Base-by-base conservation (phyloP, 2,113 vertebrate genomes). In the Actenoides lindsayi region DNA sequence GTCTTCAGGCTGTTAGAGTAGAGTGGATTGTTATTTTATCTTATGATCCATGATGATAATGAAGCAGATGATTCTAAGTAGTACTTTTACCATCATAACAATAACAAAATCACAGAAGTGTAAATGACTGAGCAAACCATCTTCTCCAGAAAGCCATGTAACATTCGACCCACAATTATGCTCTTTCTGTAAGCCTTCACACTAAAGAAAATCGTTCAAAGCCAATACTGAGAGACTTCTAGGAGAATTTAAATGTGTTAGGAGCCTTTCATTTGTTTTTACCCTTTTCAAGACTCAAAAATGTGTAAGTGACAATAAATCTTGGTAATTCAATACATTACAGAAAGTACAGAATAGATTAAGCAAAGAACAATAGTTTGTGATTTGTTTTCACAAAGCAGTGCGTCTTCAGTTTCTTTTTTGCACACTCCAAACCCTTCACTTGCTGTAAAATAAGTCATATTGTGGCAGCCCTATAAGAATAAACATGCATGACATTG, bases 41-140 rank as follows among this genome's bases (percentile, higher is more conserved):
- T 91, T 77, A 35, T 59, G 48, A 90, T 39, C 59, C 16, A 50
- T 53, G 33, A 62, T 92, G 59, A 30, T 89, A 85, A 89, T 59
- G 75, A 97, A 88, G 39, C 42, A 87, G 54, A 60, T 57, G 15
- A 71, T 57, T 65, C 71, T 82, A 89, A 97, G 41, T 44, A 86
- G 21, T 33, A 30, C 11, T 83, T 94, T 21, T 86, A 44, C 82
- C 65, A 77, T 18, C 87, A 46, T 33, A 73, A 90, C 48, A 79
- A 42, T 8, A 91, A 91, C 30, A 63, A 93, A 94, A 77, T 50
- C 44, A 56, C 2, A 8, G 44, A 78, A 92, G 28, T 51, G 30
- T 51, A 89, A 80, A n/a, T 37, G 28, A 63, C 37, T 84, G 39
- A 50, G 25, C 57, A 62, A 39, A 31, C 21, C 16, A 57, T 13